These are phyloP conservation scores for Corbicula japonica DNA, from an alignment of 2,888 invertebrate genomes.

Conservation along the genomic window DNA sequence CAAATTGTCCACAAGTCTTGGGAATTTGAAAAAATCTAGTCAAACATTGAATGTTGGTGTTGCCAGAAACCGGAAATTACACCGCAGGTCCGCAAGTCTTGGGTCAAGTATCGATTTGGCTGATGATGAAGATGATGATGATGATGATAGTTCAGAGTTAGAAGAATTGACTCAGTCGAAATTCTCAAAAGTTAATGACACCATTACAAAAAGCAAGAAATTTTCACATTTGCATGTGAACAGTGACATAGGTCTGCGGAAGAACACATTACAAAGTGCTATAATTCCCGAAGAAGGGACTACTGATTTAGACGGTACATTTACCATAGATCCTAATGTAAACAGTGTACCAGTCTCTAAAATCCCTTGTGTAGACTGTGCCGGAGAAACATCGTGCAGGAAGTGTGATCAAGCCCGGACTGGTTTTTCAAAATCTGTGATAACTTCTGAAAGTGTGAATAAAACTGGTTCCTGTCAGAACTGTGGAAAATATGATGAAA, in stretches of 20 bases:
- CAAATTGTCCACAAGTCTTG: neutral
- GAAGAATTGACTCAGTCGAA: conserved; percentile 36
- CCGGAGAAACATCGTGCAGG: neutral
- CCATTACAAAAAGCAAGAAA: conserved; percentile 63
- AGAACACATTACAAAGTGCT: too few relatives aligned
- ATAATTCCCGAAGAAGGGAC: neutral
- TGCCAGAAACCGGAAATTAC: conserved; percentile 5
- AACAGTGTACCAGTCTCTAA: conserved; percentile 19
- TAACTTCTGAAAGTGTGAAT: neutral
- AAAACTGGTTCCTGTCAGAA: conserved; percentile 16
- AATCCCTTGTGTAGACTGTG: conserved; percentile 46
- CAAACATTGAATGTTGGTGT: neutral
- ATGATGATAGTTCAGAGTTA: conserved; percentile 35
- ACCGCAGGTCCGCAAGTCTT: conserved; percentile 17
- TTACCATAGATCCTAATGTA: conserved; percentile 51
- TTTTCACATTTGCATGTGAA: conserved; percentile 50
- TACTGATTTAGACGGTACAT: conserved; percentile 47
- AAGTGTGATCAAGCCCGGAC: neutral
- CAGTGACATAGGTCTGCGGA: too few relatives aligned
- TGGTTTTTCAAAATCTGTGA: neutral
- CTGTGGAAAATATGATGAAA: neutral
- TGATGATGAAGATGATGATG: conserved; percentile 21
- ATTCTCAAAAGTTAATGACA: conserved; percentile 62
- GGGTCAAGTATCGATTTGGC: conserved; percentile 29
- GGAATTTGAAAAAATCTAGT: neutral